Conservation (phyloP, 2,888 invertebrate species). For the Dione juno region DNA sequence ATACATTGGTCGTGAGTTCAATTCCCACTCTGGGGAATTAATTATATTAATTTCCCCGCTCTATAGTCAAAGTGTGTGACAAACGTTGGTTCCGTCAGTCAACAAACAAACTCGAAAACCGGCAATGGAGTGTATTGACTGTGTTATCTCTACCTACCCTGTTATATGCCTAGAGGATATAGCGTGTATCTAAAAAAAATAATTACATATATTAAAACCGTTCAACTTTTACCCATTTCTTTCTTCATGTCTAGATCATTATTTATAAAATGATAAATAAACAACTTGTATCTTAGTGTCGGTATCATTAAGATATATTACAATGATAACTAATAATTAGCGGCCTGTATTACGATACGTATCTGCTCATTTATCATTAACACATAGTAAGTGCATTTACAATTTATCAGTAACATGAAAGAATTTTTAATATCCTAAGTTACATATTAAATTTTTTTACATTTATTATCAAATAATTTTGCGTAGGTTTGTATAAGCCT, state of each 20-base stretch:
- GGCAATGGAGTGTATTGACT: too few relatives aligned
- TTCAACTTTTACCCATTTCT: conserved; percentile 11
- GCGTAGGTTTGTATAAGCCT: neutral
- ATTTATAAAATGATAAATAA: conserved; percentile 25
- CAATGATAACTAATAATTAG: conserved; percentile 68
- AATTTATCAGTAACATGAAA: conserved; percentile 5
- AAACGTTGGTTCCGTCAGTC: too few relatives aligned
- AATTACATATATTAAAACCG: neutral
- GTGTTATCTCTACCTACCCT: too few relatives aligned
- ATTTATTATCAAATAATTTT: neutral
- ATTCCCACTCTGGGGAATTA: too few relatives aligned
- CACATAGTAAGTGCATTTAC: conserved; percentile 37
- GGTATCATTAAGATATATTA: conserved; percentile 35
- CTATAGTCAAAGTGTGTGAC: too few relatives aligned
- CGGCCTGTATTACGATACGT: conserved; percentile 55
- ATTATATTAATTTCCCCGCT: too few relatives aligned
- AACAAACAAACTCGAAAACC: too few relatives aligned
- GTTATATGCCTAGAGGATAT: too few relatives aligned
- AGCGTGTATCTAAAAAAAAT: neutral
- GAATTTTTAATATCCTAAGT: neutral
- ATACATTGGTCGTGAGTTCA: too few relatives aligned
- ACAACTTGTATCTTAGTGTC: conserved; percentile 21
- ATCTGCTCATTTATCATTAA: conserved; percentile 63
- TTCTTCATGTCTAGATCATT: conserved; percentile 1
- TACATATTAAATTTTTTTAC: neutral